phyloP scores from a whole-genome alignment of 1,140 invertebrate species.

The Penaeus indicus region DNA sequence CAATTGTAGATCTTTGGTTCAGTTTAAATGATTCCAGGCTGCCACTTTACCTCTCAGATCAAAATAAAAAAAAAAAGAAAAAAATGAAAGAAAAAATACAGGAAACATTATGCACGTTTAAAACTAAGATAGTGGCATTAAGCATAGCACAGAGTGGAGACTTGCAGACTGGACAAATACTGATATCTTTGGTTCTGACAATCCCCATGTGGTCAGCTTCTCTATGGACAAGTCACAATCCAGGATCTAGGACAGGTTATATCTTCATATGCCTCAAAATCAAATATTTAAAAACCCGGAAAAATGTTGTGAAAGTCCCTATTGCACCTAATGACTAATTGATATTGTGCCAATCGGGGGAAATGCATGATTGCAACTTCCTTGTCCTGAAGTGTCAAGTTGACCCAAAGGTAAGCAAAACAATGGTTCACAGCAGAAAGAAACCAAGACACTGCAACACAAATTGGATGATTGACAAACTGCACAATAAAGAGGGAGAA shows the following conservation, averaged over 20 bases:
- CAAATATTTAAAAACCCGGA: slow-evolving; percentile 23
- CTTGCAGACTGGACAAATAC: slow-evolving; percentile 63
- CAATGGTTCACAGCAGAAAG: slow-evolving; percentile 63
- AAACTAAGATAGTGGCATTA: slow-evolving; percentile 54
- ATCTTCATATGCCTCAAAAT: slow-evolving; percentile 49
- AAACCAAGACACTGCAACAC: slow-evolving; percentile 59
- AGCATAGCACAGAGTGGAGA: slow-evolving; percentile 62
- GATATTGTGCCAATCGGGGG: slow-evolving; percentile 37
- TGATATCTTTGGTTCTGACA: slow-evolving; percentile 65
- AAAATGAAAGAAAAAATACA: slow-evolving; percentile 29
- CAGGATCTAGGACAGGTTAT: slow-evolving; percentile 44
- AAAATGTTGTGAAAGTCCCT: slow-evolving; percentile 37
- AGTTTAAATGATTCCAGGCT: slow-evolving; percentile 46
- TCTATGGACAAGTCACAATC: slow-evolving; percentile 59
- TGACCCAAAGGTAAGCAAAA: slow-evolving; percentile 42
- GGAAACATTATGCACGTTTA: slow-evolving; percentile 54
- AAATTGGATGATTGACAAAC: slow-evolving; percentile 54
- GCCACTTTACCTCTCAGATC: slow-evolving; percentile 53
- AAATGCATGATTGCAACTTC: slow-evolving; percentile 41
- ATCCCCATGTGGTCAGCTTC: slow-evolving; percentile 62
- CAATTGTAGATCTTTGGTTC: slow-evolving; percentile 59
- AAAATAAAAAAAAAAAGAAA: slow-evolving; percentile 21
- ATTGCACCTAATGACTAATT: slow-evolving; percentile 49
- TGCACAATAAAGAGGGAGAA: slow-evolving; percentile 42
- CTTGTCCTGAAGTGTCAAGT: slow-evolving; percentile 46